Conservation (phyloP, 2,797 vertebrate species). For the Falco naumanni region DNA sequence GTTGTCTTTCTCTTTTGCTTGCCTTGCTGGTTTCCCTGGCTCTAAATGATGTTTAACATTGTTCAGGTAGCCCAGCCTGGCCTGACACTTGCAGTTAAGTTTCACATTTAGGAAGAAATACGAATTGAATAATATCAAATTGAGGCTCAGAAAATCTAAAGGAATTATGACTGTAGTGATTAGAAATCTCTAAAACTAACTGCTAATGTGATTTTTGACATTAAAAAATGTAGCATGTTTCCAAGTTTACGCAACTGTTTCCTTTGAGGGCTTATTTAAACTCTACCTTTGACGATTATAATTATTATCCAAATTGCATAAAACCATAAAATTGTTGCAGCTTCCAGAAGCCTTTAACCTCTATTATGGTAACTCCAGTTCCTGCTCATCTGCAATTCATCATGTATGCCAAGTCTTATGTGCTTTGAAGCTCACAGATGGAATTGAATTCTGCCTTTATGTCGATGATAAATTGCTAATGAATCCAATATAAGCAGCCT, state of each 20-base stretch:
- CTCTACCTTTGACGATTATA: background rate
- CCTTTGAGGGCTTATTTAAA: background rate
- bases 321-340: background rate
- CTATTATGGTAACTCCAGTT: background rate
- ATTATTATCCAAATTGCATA: background rate
- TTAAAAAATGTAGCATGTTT: background rate
- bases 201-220: background rate
- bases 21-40: background rate
- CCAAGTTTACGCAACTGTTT: background rate
- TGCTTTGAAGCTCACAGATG: background rate
- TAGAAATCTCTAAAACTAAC: background rate
- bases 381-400: constrained; percentile 26
- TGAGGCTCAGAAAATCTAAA: background rate
- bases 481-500: constrained; percentile 22
- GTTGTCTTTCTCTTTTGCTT: background rate
- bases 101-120: background rate
- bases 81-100: background rate
- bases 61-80: background rate
- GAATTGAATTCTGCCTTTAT: constrained; percentile 20
- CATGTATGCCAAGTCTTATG: background rate
- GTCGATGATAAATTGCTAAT: constrained; percentile 46
- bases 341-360: constrained; percentile 10
- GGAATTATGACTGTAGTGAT: background rate
- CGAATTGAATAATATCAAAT: background rate
- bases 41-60: background rate